Percentiles rank a stretch among this genome's conserved stretches.
These are phyloP conservation scores for Aphidoletes aphidimyza DNA, from an alignment of 2,888 invertebrate species.

Conservation along the genomic window DNA sequence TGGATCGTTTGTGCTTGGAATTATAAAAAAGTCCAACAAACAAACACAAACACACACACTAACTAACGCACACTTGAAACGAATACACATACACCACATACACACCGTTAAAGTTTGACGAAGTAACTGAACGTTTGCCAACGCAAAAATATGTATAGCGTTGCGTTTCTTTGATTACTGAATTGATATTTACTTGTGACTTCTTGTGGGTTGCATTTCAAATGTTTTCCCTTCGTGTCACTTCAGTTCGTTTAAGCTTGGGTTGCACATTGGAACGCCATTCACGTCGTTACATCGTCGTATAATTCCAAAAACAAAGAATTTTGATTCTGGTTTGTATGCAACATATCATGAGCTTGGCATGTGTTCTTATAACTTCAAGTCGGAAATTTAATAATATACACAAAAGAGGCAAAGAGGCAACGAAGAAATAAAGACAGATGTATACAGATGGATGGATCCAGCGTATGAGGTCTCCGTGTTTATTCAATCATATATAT, in stretches of 20 bases:
- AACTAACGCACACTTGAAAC: too few species aligned
- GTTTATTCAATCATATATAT: background rate
- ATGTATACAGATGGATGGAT: background rate
- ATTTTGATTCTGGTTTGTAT: conserved; percentile 3
- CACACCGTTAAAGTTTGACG: too few species aligned
- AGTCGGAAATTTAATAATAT: conserved; percentile 41
- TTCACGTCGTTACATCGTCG: background rate
- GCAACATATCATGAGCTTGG: background rate
- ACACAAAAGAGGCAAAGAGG: background rate
- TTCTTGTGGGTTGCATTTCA: conserved; percentile 38
- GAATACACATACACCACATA: too few species aligned
- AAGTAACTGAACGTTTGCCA: background rate
- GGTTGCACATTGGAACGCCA: background rate
- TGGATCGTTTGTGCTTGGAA: conserved; percentile 10
- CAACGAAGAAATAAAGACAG: background rate
- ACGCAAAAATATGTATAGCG: background rate
- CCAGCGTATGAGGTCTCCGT: background rate
- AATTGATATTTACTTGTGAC: conserved; percentile 37
- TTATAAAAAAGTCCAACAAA: background rate
- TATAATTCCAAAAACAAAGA: background rate
- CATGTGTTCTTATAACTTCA: conserved; percentile 24
- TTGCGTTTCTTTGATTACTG: conserved; percentile 30
- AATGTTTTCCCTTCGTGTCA: background rate
- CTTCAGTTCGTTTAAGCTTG: background rate
- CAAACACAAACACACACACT: too few species aligned